These are phyloP conservation scores for Megalops atlanticus DNA, from an alignment of 2,113 vertebrate genomes.

Conservation along the genomic window DNA sequence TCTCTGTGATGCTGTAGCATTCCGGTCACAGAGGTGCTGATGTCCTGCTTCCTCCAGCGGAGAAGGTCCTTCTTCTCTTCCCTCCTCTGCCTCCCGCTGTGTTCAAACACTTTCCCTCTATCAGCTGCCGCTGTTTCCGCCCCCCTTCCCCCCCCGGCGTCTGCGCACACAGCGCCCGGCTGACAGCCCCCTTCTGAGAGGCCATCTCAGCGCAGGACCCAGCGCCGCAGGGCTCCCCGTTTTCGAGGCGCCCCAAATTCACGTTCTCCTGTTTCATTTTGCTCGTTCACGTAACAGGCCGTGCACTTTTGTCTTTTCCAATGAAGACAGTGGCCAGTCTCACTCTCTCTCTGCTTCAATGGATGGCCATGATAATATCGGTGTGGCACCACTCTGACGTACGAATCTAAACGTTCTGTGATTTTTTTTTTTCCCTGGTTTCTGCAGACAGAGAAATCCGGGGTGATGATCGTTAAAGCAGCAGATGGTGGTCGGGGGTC, in stretches of 20 bases:
- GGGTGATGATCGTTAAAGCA: too few relatives aligned
- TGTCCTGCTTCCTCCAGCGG: too few relatives aligned
- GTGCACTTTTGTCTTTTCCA: neutral
- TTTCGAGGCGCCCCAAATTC: neutral
- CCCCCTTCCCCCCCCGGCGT: too few relatives aligned
- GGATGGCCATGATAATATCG: neutral
- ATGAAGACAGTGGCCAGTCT: neutral
- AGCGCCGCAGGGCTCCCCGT: too few relatives aligned
- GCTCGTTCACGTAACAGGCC: neutral
- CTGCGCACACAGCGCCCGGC: too few relatives aligned
- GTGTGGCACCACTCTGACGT: conserved; percentile 12
- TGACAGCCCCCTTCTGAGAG: too few relatives aligned
- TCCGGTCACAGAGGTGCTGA: neutral
- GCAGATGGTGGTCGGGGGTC: conserved; percentile 8
- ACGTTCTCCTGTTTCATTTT: neutral
- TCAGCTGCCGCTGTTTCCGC: neutral
- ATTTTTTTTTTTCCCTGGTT: conserved; percentile 3
- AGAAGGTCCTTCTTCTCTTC: neutral
- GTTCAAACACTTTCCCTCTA: neutral
- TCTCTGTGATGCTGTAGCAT: neutral
- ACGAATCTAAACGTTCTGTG: conserved; percentile 18
- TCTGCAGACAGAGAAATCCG: conserved; percentile 18
- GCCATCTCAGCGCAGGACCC: too few relatives aligned
- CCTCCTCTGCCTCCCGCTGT: neutral
- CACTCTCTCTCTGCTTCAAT: neutral